Conservation (phyloP, 2,888 invertebrate species). For the Epinotia demarniana region DNA sequence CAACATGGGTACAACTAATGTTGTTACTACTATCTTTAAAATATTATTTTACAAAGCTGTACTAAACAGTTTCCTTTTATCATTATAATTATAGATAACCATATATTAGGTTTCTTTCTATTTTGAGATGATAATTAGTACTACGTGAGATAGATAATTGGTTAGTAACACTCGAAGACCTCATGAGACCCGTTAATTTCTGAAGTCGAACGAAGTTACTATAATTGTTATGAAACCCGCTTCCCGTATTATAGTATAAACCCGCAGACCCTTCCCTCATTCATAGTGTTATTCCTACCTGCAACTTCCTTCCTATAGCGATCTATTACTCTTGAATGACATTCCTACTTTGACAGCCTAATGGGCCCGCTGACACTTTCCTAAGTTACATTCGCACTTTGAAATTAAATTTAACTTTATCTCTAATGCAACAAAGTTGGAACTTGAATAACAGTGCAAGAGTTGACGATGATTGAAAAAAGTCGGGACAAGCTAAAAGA, state of each 20-base stretch:
- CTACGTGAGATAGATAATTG: neutral
- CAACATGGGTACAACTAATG: too few relatives aligned
- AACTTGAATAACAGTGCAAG: slow-evolving; percentile 27
- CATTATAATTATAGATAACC: too few relatives aligned
- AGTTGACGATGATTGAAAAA: slow-evolving; percentile 26
- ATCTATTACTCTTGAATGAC: slow-evolving; percentile 79
- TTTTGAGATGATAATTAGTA: neutral
- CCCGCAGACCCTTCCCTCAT: slow-evolving; percentile 51
- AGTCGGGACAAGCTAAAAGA: slow-evolving; percentile 30
- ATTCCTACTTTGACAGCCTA: slow-evolving; percentile 78
- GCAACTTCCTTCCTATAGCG: slow-evolving; percentile 82
- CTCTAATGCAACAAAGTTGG: slow-evolving; percentile 33
- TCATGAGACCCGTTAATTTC: neutral
- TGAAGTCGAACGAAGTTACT: slow-evolving; percentile 1
- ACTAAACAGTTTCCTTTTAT: too few relatives aligned
- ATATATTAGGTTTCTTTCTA: too few relatives aligned
- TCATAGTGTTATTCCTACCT: slow-evolving; percentile 71
- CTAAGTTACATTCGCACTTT: slow-evolving; percentile 51
- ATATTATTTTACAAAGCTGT: neutral
- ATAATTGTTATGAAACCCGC: slow-evolving; percentile 15
- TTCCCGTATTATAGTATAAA: slow-evolving; percentile 29
- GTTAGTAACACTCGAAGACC: neutral
- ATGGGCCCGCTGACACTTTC: slow-evolving; percentile 71
- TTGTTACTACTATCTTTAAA: neutral
- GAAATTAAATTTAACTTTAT: slow-evolving; percentile 49